Conservation (phyloP, 2,113 vertebrate species). For the Amblyopsis rosae region DNA sequence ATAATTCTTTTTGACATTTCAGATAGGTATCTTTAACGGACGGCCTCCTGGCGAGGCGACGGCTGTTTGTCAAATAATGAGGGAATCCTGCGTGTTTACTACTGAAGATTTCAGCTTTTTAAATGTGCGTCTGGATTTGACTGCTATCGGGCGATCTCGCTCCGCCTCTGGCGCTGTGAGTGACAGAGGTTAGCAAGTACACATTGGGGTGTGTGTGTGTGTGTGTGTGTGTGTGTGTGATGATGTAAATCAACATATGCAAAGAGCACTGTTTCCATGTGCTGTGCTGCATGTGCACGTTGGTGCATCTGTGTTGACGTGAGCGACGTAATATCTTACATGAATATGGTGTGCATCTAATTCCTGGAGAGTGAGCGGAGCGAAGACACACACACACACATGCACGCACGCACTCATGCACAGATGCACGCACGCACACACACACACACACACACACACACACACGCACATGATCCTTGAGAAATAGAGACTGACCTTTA, state of each 20-base stretch:
- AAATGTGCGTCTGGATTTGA: conserved; percentile 66
- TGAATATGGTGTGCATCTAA: conserved; percentile 57
- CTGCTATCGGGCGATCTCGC: conserved; percentile 53
- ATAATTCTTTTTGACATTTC: conserved; percentile 80
- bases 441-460: conserved; percentile 12
- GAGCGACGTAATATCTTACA: conserved; percentile 2
- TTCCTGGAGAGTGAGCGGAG: conserved; percentile 62
- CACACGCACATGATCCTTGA: conserved; percentile 63
- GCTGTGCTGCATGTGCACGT: no score
- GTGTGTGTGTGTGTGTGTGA: not conserved
- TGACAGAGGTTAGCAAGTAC: not conserved
- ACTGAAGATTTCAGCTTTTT: conserved; percentile 68
- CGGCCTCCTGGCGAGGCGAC: conserved; percentile 43
- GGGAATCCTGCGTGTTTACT: conserved; percentile 67
- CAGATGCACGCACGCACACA: conserved; percentile 42
- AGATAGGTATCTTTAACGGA: conserved; percentile 72
- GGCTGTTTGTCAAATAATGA: conserved; percentile 70
- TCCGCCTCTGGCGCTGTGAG: conserved; percentile 35
- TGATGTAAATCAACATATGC: not conserved
- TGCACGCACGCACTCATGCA: conserved; percentile 63
- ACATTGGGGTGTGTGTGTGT: not conserved
- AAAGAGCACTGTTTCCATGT: no score
- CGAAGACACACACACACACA: conserved; percentile 66
- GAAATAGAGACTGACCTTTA: conserved; percentile 61
- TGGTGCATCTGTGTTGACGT: no score